Percentiles rank a stretch among this genome's conserved stretches.
Conservation (phyloP, 1,140 invertebrate genomes). For the Drosophila subpulchrella region DNA sequence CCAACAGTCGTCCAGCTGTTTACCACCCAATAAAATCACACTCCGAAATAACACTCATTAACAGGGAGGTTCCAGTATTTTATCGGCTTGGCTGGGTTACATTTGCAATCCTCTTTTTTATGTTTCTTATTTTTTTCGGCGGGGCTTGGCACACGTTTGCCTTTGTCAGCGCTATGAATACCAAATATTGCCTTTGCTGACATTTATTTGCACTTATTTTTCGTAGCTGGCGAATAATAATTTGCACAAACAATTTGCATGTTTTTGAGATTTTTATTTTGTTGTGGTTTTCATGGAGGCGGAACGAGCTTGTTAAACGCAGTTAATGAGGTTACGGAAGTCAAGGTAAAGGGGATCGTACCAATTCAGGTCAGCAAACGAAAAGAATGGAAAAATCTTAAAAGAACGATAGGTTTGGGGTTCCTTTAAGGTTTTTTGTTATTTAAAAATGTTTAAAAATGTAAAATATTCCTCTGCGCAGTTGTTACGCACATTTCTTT, state of each 20-base stretch:
- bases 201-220: slow-evolving; percentile 29
- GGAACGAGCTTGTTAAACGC: slow-evolving; percentile 15
- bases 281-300: slow-evolving; percentile 4
- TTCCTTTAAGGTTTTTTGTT: neutral
- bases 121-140: slow-evolving; percentile 3
- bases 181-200: slow-evolving; percentile 44
- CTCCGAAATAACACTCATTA: slow-evolving; percentile 44
- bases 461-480: neutral
- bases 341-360: slow-evolving; percentile 36
- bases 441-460: too few species aligned
- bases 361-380: slow-evolving; percentile 29
- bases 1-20: slow-evolving; percentile 54
- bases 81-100: slow-evolving; percentile 15
- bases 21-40: slow-evolving; percentile 39
- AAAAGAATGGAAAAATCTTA: neutral
- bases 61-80: slow-evolving; percentile 10
- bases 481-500: slow-evolving; percentile 63
- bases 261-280: slow-evolving; percentile 33
- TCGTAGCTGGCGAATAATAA: slow-evolving; percentile 11
- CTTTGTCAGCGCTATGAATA: slow-evolving; percentile 32
- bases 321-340: slow-evolving; percentile 38
- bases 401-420: too few species aligned
- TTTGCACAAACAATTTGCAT: slow-evolving; percentile 48
- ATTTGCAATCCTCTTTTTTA: slow-evolving; percentile 12
- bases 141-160: slow-evolving; percentile 26